Percentiles rank a stretch among this genome's conserved stretches.
phyloP scores from a whole-genome alignment of 2,113 vertebrate species.

The Microtus ochrogaster region DNA sequence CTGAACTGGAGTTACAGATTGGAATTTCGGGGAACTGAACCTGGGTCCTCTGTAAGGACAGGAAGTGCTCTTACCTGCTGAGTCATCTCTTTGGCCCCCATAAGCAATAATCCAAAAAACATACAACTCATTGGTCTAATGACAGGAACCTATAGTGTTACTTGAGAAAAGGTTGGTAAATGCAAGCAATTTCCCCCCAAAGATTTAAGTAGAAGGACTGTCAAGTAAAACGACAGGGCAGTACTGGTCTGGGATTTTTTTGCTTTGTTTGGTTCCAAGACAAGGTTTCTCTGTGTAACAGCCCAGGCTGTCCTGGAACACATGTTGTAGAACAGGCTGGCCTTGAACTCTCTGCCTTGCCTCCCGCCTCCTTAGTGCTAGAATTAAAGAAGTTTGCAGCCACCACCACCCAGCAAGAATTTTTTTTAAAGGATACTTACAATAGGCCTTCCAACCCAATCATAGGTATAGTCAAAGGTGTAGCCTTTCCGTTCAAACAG shows the following conservation, averaged over 20 bases:
- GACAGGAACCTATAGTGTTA: background rate
- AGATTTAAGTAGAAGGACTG: conserved; percentile 25
- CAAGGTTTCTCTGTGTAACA: background rate
- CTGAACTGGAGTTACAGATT: background rate
- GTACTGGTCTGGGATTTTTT: background rate
- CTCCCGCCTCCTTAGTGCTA: background rate
- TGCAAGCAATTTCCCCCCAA: background rate
- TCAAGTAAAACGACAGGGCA: background rate
- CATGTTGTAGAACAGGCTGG: background rate
- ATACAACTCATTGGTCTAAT: background rate
- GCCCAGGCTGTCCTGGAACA: background rate
- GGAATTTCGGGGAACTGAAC: background rate
- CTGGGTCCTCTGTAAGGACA: background rate
- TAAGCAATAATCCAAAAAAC: conserved; percentile 37
- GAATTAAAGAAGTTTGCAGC: background rate
- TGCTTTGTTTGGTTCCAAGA: background rate
- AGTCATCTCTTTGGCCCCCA: background rate
- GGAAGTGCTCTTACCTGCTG: background rate
- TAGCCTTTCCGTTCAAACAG: conserved; percentile 98
- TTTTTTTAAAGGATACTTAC: conserved; percentile 88
- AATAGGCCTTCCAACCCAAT: conserved; percentile 98
- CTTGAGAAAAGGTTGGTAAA: background rate
- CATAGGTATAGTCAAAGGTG: conserved; percentile 97
- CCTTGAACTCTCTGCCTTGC: background rate
- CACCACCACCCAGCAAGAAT: background rate